Evolutionary conservation across 2,888 invertebrate species (phyloP).

Genomic region (Macrosiphum euphorbiae): DNA sequence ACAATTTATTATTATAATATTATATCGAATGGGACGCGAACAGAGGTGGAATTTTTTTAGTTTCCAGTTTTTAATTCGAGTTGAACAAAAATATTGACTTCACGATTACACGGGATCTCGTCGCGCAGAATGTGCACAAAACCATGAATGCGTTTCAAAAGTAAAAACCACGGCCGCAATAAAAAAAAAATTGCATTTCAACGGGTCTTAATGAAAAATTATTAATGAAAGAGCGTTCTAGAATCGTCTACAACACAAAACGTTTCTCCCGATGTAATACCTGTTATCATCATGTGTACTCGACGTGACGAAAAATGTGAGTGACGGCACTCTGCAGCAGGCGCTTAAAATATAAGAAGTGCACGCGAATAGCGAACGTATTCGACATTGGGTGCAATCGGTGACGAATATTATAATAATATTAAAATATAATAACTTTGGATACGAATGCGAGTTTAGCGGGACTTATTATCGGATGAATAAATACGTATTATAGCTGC

Average conservation of each 20-base stretch:
- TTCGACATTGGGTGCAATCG: background rate
- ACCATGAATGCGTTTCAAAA: slow-evolving; percentile 10
- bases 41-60: background rate
- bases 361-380: background rate
- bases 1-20: background rate
- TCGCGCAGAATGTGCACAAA: background rate
- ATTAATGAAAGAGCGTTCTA: slow-evolving; percentile 7
- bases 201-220: slow-evolving; percentile 21
- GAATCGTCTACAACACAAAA: background rate
- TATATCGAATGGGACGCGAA: background rate
- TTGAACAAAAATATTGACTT: background rate
- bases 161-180: background rate
- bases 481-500: background rate
- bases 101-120: background rate
- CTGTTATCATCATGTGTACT: background rate
- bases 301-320: background rate
- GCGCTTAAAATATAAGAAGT: too few species aligned
- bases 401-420: background rate
- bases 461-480: background rate
- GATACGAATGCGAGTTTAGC: background rate
- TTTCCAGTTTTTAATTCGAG: background rate
- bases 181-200: slow-evolving; percentile 37
- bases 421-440: background rate
- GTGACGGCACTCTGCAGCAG: background rate
- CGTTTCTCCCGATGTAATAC: background rate